Base-by-base conservation (phyloP, 2,888 invertebrate species). In the Germaria angustata region DNA sequence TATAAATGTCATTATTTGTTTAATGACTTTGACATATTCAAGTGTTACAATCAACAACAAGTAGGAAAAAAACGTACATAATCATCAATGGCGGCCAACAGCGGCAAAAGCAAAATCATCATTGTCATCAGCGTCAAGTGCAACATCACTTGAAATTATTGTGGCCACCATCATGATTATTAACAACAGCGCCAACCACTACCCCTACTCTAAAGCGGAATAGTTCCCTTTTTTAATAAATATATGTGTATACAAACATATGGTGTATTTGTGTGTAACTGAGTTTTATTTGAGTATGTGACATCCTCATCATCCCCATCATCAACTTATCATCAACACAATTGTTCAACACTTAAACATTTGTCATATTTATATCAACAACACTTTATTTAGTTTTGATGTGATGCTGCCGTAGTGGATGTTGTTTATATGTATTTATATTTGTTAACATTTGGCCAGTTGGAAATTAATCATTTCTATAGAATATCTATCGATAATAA, bases 1-100 rank as follows among this genome's bases (percentile, higher is more conserved):
- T 59, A 53, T 61, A 77, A 79, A 82, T 82, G 82, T 82, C 82
- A 82, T 82, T 82, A 79, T 71, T 80, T 80, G 79, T 72, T 78
- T 82, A 84, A 84, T 84, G 81, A 84, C 78, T 85, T 84, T 84
- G 83, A 84, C 84, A 85, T 80, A 79, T 84, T 82, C 84, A 84
- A 84, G 83, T 85, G 85, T 80, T 79, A 55, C 79, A 79, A 82
- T 82, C 73, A 81, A 81, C 84, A 68, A 44, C 46, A 71, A 59
- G 36, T n/a, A 61, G 3, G 4, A 39, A 28, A 15, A 39, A 22
- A 9, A 73, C 8, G 13, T 71, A 17, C 34, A 53, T 68, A 20
- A 75, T 53, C 46, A 57, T 51, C 51, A 61, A 53, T 53, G 61
- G 51, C 22, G 51, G 36, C 49, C 53, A 71, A 61, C 77, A 73